phyloP scores from a whole-genome alignment of 2,888 invertebrate species.

The Serrognathus titanus region DNA sequence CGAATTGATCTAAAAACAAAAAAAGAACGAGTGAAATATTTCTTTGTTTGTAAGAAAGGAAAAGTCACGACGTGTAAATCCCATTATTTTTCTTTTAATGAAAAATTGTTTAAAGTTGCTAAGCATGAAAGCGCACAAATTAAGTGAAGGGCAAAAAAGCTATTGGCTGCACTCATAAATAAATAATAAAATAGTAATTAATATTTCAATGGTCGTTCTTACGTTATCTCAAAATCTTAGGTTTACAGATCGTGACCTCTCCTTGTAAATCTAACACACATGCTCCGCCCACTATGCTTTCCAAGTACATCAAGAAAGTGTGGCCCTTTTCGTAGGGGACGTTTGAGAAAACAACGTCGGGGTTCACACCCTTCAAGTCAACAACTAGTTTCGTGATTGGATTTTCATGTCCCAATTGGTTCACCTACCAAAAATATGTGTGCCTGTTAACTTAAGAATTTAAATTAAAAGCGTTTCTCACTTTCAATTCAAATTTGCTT shows the following conservation, averaged over 20 bases:
- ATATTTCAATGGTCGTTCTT: no score
- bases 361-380: slow-evolving; percentile 75
- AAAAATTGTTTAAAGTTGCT: background rate
- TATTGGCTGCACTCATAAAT: no score
- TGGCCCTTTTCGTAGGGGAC: slow-evolving; percentile 94
- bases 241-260: no score
- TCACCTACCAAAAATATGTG: slow-evolving; percentile 45
- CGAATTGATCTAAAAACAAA: slow-evolving; percentile 59
- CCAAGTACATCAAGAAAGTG: slow-evolving; percentile 83
- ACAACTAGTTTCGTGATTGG: slow-evolving; percentile 78
- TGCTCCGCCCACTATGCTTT: slow-evolving; percentile 77
- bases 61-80: background rate
- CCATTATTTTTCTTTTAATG: background rate
- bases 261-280: slow-evolving; percentile 47
- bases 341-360: slow-evolving; percentile 87
- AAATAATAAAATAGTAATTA: no score
- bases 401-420: slow-evolving; percentile 59
- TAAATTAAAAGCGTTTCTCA: background rate
- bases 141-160: no score
- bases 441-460: background rate
- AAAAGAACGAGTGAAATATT: background rate
- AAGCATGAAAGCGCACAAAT: no score
- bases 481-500: no score
- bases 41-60: background rate
- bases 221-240: no score